Evolutionary conservation across 2,888 invertebrate species (phyloP), one percentile per base, ranked within the genome.

Genomic region (Eupsilia transversa): DNA sequence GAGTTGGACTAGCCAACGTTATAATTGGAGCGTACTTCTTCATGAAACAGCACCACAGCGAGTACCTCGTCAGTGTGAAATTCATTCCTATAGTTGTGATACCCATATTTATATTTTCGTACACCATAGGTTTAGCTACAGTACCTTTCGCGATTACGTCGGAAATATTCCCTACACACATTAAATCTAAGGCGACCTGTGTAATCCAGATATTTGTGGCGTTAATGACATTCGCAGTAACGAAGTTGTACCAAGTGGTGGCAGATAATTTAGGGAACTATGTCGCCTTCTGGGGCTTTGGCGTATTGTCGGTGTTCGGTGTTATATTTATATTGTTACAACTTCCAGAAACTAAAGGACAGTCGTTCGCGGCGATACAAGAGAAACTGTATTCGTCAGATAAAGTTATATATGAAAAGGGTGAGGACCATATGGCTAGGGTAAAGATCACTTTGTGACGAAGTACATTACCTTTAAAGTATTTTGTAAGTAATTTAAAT

Each of bases 151-250:
- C 97, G 57, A 96, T 97, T 67, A 96, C 97, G 59, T 97, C 97
- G 5, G 97, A 97, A 92, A 95, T 97, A 89, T 97, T 98, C 90
- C 97, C 98, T 59, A 94, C 97, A 5, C 96, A 97, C 84, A 97
- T 97, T 35, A 97, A 97, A 87, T 97, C 97, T 1, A 96, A 97
- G 77, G 97, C 97, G 0, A 97, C 97, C 43, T 97, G 97, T 80
- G 94, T 97, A 9, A 97, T 97, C 70, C 97, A 97, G 74, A 96
- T 97, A 88, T 96, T 96, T 82, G 97, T 97, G 49, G 97, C 97
- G 68, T 88, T 96, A 60, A 96, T 96, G 93, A 97, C 97, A 1
- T 97, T 97, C 85, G 93, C 97, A 27, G 97, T 97, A 4, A 97
- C 97, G 1, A 96, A 97, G 81, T 91, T 97, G 65, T 97, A 97